phyloP scores from a whole-genome alignment of 2,113 vertebrate species.

The Platysternon megacephalum region DNA sequence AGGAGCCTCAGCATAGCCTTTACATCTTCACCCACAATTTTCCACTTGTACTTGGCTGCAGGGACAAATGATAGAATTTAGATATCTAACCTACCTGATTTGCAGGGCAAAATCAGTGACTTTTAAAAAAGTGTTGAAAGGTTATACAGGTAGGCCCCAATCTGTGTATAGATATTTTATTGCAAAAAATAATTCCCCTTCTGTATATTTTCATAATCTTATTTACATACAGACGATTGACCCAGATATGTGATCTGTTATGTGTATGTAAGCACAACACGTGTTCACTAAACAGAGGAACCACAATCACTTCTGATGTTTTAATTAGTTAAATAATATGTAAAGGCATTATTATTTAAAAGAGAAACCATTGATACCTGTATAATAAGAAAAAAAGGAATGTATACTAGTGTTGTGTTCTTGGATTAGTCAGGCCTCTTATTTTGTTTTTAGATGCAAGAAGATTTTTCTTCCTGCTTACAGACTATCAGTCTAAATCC shows the following conservation, averaged over 20 bases:
- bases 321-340: not conserved
- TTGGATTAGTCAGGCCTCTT: conserved; percentile 63
- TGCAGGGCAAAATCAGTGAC: not conserved
- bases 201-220: conserved; percentile 71
- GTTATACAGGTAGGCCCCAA: not conserved
- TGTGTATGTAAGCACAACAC: conserved; percentile 57
- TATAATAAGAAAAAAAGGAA: conserved; percentile 43
- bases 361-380: conserved; percentile 49
- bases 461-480: conserved; percentile 69
- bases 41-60: conserved; percentile 5
- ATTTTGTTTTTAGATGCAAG: conserved; percentile 62
- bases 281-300: conserved; percentile 60
- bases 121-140: conserved; percentile 9
- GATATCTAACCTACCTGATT: conserved; percentile 16
- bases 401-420: conserved; percentile 23
- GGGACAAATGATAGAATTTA: conserved; percentile 25
- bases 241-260: conserved; percentile 70
- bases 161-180: conserved; percentile 45
- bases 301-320: conserved; percentile 17
- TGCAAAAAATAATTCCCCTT: conserved; percentile 52
- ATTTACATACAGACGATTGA: conserved; percentile 70
- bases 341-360: conserved; percentile 56
- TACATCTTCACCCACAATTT: not conserved
- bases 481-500: conserved; percentile 67
- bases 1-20: not conserved